Evolutionary conservation across 2,113 vertebrate genomes (phyloP), one percentile per base, ranked within the genome.

Genomic region (Scolopax mira): DNA sequence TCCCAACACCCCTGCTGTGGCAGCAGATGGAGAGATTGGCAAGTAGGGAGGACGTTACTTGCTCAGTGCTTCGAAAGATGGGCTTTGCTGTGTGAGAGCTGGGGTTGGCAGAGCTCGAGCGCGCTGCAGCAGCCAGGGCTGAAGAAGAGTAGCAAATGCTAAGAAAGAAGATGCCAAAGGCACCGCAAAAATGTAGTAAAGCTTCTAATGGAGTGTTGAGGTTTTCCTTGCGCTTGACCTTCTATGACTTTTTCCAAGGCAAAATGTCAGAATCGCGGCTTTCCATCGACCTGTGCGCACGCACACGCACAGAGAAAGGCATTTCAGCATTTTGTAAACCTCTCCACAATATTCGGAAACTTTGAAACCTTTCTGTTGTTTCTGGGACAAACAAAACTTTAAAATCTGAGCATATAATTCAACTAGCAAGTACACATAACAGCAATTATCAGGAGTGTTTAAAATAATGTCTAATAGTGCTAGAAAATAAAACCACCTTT

Each of bases 1-100:
- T 85, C 80, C 64, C 65, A 10, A 41, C 41, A 11, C 58, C 75
- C 92, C 91, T 79, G 91, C 91, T 90, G 95, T 4, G 85, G 70
- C 23, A 82, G 92, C 96, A 94, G 96, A 94, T 89, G 95, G 95
- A 77, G 72, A 33, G 48, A 2, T 10, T 64, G 91, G 89, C 87
- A 10, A 8, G 57, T 13, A 6, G 17, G 48, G 55, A 85, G 64
- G 51, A 10, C 0, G 2, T 33, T 35, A 31, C 79, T 71, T 0
- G 7, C 2, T 6, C 6, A 4, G 30, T 11, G 66, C 94, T 72
- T 61, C 2, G 4, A 42, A 30, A 54, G 54, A 49, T 1, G 2
- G 48, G 70, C 57, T 70, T 39, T 8, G 54, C 83, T 0, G 37
- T 75, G 55, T 25, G 71, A 77, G 71, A 77, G 66, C 58, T 0